These are phyloP conservation scores for Perca schrenkii DNA, from an alignment of 2,113 vertebrate genomes.

Conservation along the genomic window DNA sequence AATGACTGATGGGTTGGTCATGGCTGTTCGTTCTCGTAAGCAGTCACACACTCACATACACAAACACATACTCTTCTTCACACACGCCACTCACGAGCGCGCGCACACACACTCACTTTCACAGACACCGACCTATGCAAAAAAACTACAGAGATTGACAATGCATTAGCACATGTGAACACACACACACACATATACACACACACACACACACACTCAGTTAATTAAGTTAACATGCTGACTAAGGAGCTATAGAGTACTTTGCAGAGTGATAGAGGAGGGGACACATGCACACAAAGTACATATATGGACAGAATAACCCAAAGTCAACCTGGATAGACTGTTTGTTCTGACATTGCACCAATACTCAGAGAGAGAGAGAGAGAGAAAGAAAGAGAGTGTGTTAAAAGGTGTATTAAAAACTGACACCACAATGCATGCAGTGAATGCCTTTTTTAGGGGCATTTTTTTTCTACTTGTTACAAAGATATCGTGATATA, in stretches of 20 bases:
- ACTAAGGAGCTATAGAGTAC: slow-evolving; percentile 53
- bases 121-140: slow-evolving; percentile 22
- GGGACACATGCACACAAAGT: slow-evolving; percentile 11
- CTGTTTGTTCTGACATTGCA: slow-evolving; percentile 60
- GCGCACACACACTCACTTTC: neutral
- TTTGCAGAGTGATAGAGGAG: slow-evolving; percentile 41
- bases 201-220: slow-evolving; percentile 56
- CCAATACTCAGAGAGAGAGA: neutral
- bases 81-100: neutral
- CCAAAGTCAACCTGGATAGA: slow-evolving; percentile 43
- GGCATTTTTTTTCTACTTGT: too few relatives aligned
- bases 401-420: too few relatives aligned
- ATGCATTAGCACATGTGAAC: slow-evolving; percentile 54
- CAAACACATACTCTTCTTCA: neutral
- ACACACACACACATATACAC: slow-evolving; percentile 39
- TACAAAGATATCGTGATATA: too few relatives aligned
- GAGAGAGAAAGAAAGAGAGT: too few relatives aligned
- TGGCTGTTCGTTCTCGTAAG: slow-evolving; percentile 5
- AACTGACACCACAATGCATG: too few relatives aligned
- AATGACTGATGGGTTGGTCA: neutral
- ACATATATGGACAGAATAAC: slow-evolving; percentile 22
- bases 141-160: slow-evolving; percentile 24
- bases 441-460: too few relatives aligned
- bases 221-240: slow-evolving; percentile 74
- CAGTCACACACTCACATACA: neutral